Conservation (phyloP, 1,140 invertebrate species). For the Macrobrachium rosenbergii region DNA sequence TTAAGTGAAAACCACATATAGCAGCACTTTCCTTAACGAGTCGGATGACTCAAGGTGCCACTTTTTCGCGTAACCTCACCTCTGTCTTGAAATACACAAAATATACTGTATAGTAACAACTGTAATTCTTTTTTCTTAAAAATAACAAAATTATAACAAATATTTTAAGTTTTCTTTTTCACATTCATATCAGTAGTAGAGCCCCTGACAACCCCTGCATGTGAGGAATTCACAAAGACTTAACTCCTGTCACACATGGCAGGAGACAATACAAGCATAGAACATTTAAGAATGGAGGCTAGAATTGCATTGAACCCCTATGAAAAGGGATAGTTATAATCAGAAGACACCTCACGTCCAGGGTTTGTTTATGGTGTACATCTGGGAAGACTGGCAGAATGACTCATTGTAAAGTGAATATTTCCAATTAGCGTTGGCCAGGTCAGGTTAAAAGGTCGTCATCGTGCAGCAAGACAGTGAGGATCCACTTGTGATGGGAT, state of each 20-base stretch:
- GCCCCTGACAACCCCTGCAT: slow-evolving; percentile 38
- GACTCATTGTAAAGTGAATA: slow-evolving; percentile 33
- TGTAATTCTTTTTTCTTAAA: slow-evolving; percentile 54
- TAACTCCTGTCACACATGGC: background rate
- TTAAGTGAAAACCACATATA: slow-evolving; percentile 63
- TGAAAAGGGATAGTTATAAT: background rate
- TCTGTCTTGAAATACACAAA: slow-evolving; percentile 65
- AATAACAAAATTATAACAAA: slow-evolving; percentile 65
- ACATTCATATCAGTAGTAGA: slow-evolving; percentile 35
- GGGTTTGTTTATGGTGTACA: slow-evolving; percentile 6
- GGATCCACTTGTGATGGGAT: slow-evolving; percentile 26
- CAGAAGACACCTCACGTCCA: slow-evolving; percentile 25
- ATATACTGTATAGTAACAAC: slow-evolving; percentile 61
- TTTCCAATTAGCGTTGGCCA: slow-evolving; percentile 63
- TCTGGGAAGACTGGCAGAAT: slow-evolving; percentile 43
- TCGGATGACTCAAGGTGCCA: slow-evolving; percentile 45
- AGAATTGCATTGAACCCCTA: background rate
- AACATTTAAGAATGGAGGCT: too few species aligned
- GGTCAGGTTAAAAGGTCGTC: slow-evolving; percentile 55
- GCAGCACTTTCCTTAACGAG: slow-evolving; percentile 52
- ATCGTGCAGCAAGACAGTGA: slow-evolving; percentile 65
- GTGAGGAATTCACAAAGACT: slow-evolving; percentile 10
- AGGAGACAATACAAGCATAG: too few species aligned
- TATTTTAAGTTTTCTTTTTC: slow-evolving; percentile 47
- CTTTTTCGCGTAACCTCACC: slow-evolving; percentile 53